Percentiles rank a stretch among this genome's conserved stretches.
These are phyloP conservation scores for Hippopotamyrus pictus DNA, from an alignment of 2,797 vertebrate species.

Conservation along the genomic window DNA sequence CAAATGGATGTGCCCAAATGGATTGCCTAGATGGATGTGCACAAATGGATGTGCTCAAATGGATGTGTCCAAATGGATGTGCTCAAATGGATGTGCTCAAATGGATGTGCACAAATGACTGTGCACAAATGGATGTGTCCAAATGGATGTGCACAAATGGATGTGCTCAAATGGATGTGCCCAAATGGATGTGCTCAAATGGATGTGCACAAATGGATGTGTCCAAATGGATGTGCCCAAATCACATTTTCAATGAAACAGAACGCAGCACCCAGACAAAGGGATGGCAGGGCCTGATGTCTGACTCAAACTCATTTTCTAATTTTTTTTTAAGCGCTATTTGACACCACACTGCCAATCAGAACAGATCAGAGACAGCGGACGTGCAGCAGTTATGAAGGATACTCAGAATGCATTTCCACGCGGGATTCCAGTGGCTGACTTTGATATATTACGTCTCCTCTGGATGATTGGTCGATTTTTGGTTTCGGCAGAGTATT, in stretches of 20 bases:
- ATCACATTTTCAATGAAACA: neutral
- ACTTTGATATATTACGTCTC: slow-evolving; percentile 1
- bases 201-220: no score
- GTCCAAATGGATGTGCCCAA: neutral
- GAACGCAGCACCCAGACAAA: neutral
- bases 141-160: neutral
- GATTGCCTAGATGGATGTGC: no score
- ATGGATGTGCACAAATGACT: neutral
- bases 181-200: no score
- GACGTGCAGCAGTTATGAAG: neutral
- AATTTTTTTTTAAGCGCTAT: neutral
- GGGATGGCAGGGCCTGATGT: neutral
- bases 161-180: neutral
- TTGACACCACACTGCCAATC: neutral
- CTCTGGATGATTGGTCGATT: slow-evolving; percentile 19
- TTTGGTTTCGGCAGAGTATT: slow-evolving; percentile 37
- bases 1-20: no score
- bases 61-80: neutral
- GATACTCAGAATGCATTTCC: neutral
- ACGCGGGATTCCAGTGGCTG: neutral
- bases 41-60: neutral
- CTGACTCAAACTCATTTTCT: neutral
- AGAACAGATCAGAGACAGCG: neutral
- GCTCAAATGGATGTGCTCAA: neutral
- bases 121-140: no score